Evolutionary conservation across 2,113 vertebrate genomes (phyloP).

Genomic region (Guaruba guarouba): DNA sequence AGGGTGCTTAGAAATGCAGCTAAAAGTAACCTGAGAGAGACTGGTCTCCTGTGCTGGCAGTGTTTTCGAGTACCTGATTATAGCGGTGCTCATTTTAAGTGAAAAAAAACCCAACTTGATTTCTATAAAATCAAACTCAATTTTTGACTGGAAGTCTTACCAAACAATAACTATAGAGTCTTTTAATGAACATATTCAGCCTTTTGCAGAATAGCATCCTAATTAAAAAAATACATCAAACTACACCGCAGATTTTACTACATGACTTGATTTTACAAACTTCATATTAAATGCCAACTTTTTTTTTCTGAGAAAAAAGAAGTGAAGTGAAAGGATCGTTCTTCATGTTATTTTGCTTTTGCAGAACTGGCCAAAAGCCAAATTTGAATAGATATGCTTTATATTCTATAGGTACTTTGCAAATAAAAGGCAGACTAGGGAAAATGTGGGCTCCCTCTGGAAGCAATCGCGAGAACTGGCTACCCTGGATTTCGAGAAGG

Average conservation of each 20-base stretch:
- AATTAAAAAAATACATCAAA: not conserved
- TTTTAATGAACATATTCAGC: not conserved
- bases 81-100: not conserved
- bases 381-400: slow-evolving; percentile 12
- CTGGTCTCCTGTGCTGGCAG: not conserved
- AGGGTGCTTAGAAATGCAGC: not conserved
- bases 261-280: not conserved
- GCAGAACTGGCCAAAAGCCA: slow-evolving; percentile 32
- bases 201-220: not conserved
- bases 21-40: not conserved
- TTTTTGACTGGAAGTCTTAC: not conserved
- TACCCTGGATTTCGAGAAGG: too few species aligned
- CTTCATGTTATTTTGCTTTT: not conserved
- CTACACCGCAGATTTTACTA: not conserved
- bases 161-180: not conserved
- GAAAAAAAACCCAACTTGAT: not conserved
- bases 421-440: too few species aligned
- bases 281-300: not conserved
- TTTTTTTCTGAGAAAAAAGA: not conserved
- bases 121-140: not conserved
- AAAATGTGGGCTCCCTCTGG: too few species aligned
- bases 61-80: not conserved
- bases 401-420: not conserved
- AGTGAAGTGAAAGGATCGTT: not conserved
- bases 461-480: too few species aligned